phyloP scores from a whole-genome alignment of 2,113 vertebrate genomes.

The Centrocercus urophasianus region DNA sequence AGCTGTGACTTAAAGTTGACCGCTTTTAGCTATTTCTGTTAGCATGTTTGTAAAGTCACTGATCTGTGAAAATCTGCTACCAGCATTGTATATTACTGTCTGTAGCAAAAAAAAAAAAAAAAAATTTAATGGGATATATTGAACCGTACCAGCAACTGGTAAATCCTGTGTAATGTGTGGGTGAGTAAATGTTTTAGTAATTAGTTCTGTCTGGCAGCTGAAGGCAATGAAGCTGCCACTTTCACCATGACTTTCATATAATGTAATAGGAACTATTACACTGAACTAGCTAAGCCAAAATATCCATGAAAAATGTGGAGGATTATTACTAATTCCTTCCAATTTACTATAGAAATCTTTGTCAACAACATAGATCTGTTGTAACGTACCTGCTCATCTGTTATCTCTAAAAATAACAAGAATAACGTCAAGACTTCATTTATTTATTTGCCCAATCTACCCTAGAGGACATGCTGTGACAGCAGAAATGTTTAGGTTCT shows the following conservation, averaged over 20 bases:
- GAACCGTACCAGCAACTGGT: background rate
- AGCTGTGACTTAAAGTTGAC: background rate
- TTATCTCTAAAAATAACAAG: background rate
- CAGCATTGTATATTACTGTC: background rate
- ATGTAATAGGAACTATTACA: background rate
- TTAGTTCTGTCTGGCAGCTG: background rate
- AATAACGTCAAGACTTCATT: background rate
- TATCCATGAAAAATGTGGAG: background rate
- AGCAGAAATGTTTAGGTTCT: background rate
- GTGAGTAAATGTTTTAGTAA: background rate
- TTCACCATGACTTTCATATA: background rate
- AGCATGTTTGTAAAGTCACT: background rate
- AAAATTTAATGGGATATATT: background rate
- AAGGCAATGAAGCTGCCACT: background rate
- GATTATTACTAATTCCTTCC: background rate
- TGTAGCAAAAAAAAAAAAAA: background rate
- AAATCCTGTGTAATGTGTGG: background rate
- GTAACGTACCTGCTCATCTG: background rate
- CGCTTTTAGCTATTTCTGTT: background rate
- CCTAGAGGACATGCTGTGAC: background rate
- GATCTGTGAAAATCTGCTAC: background rate
- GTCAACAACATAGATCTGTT: background rate
- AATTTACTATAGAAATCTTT: background rate
- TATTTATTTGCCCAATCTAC: background rate
- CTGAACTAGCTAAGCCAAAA: background rate